Evolutionary conservation across 2,113 vertebrate species (phyloP).

Genomic region (Mormyrus lacerda): DNA sequence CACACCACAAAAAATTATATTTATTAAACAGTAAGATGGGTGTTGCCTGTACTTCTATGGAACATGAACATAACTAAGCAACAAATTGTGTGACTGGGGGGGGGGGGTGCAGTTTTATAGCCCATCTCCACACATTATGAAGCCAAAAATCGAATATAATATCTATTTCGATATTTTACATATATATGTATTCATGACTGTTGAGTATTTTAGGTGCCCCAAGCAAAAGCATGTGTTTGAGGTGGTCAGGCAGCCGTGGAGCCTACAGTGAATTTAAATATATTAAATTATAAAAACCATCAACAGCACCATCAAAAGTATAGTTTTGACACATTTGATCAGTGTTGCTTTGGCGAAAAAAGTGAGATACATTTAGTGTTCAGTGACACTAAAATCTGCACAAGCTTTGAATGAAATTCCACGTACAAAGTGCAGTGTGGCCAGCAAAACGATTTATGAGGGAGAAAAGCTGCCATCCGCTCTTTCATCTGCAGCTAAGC

Average conservation of each 20-base stretch:
- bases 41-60: background rate
- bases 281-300: background rate
- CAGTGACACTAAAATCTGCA: background rate
- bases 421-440: background rate
- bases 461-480: background rate
- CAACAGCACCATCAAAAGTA: background rate
- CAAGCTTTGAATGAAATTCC: background rate
- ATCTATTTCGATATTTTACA: background rate
- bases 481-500: constrained; percentile 75
- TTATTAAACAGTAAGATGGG: background rate
- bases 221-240: background rate
- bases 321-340: background rate
- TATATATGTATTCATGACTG: background rate
- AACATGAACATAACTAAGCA: background rate
- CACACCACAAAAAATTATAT: background rate
- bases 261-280: background rate
- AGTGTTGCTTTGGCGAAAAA: background rate
- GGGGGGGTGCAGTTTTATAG: too few relatives aligned
- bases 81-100: background rate
- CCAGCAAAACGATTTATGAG: background rate
- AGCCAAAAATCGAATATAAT: background rate
- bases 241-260: background rate
- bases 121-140: too few relatives aligned
- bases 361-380: background rate
- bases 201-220: background rate